Base-by-base conservation (phyloP, 2,797 vertebrate genomes). In the Pyrocephalus nanus region DNA sequence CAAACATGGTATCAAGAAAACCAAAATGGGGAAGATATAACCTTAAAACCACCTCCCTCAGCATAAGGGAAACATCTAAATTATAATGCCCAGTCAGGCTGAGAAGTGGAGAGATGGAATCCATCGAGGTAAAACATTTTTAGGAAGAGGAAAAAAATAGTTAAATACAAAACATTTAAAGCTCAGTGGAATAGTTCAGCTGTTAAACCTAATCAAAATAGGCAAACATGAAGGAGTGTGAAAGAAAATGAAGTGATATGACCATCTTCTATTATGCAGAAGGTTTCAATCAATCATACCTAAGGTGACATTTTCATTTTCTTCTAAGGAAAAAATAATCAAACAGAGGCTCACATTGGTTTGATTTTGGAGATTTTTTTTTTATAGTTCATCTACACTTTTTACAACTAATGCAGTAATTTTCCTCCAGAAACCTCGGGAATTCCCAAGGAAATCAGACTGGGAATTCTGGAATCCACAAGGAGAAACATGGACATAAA, bases 51-150 rank as follows among this genome's bases (percentile, higher is more conserved):
- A 66, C 4, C 2, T 22, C 14, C 5, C 5, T 55, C 23, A 34
- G 3, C 12, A n/a, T 64, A 55, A 60, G 11, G 22, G 14, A 83
- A 76, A 55, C 11, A 80, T 48, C 2, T 30, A 38, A 50, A 32
- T 5, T 47, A 9, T 32, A 25, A 51, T 47, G 47, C 72, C 4
- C 36, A 80, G 9, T 30, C 8, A 8, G 3, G 8, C 43, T 57
- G 45, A 82, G 43, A 67, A 78, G 2, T 9, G 55, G 50, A 45
- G 10, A 40, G 9, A 19, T 12, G 2, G 9, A 74, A 64, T 32
- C 14, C 14, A 18, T 50, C 36, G 47, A 51, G 0, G 3, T 9
- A 57, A 43, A 15, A 1, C 21, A 0, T 5, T 58, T 67, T 80
- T 64, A 26, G 1, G 1, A 50, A 58, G 26, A 16, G 6, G 6